Evolutionary conservation across 2,113 vertebrate species (phyloP), one percentile per base, ranked within the genome.

Genomic region (Megaceryle maxima): DNA sequence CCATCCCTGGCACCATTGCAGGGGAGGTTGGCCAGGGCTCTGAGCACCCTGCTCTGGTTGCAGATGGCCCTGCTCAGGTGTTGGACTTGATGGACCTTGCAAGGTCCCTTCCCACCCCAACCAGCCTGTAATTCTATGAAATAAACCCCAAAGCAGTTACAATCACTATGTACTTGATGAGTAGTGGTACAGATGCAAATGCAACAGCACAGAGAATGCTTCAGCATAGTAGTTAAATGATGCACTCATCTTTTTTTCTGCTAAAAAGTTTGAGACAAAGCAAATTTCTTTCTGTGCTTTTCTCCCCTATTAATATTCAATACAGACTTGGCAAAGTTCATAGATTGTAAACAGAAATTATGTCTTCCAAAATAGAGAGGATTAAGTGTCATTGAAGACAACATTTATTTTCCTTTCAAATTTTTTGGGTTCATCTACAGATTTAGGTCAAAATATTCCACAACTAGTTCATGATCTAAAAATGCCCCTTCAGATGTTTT

Each of bases 391-490:
- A 62, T 57, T 76, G 56, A 87, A 92, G 39, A 43, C 21, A 83
- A 74, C 33, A 56, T 39, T 75, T 72, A 35, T 77, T 87, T 94
- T 81, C 56, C 24, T 93, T 92, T 84, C 64, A 84, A 35, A 68
- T 56, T 51, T 33, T 53, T 28, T 87, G 43, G 2, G 46, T 81
- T 82, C 37, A 44, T 90, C 73, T 87, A 28, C 39, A 84, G 66
- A 97, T 95, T 29, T 82, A 96, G 93, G 94, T 89, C 81, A 79
- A 92, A 94, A 81, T 64, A 64, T 72, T 94, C 57, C 29, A 37
- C 69, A 95, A 84, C 51, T 87, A 87, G 69, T 68, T 94, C 29
- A 2, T 64, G 77, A 79, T 72, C 83, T 96, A 89, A 92, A 96
- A 95, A 91, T 79, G 89, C 80, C 51, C n/a, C 39, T 92, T 94